Base-by-base conservation (phyloP, 2,888 invertebrate genomes). In the Orgyia antiqua region DNA sequence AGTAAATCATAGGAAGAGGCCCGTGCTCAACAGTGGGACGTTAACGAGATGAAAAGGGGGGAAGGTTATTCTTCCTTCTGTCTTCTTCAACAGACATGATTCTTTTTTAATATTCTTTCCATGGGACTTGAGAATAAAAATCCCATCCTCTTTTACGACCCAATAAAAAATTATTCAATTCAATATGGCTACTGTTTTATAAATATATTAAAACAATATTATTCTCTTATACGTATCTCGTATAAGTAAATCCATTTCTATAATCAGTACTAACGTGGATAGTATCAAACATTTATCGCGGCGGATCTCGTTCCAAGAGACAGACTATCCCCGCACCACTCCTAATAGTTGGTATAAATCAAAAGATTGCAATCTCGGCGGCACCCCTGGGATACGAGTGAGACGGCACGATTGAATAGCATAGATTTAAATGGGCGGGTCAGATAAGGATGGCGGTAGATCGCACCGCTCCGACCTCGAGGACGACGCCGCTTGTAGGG, bases 281-380 rank as follows among this genome's bases (percentile, higher is more conserved):
- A 64, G 76, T 77, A 77, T 73, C 72, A 65, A 47, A 53, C 68
- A 55, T 65, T 79, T 84, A 84, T 83, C 84, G 68, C 51, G 51
- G 48, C 48, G 54, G 60, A 83, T 82, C 78, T 74, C 70, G 69
- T 64, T 69, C 65, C 56, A 51, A 72, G 69, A 80, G 77, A 83
- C 82, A 72, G 74, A 82, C 74, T 71, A 77, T 72, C 76, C 23
- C 82, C 73, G 71, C 71, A 70, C 61, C 71, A 71, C 73, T 83
- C 83, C 86, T 86, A 86, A 86, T 86, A 86, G 84, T 86, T 82
- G 82, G 79, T 82, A 86, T 86, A 86, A 86, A 86, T 86, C 86
- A 86, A 84, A 86, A 86, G 86, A 86, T 86, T 83, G 83, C 86
- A 83, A 84, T 86, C 84, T 83, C 75, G 66, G 67, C 74, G 73